Percentiles rank a stretch among this genome's conserved stretches.
phyloP scores from a whole-genome alignment of 2,888 invertebrate species.

The Lathronympha strigana region DNA sequence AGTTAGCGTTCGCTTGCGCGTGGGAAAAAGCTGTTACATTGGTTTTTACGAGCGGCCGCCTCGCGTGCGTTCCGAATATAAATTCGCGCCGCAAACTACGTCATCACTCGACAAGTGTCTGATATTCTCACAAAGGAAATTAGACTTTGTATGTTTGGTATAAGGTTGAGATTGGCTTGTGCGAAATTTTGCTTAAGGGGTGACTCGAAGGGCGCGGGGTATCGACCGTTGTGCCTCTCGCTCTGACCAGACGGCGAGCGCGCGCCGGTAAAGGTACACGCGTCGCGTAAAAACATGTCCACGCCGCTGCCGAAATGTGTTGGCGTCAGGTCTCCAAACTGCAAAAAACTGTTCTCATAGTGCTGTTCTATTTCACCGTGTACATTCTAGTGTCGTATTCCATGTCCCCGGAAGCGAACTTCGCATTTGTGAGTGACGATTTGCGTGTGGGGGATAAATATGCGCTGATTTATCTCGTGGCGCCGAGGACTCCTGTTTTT shows the following conservation, averaged over 20 bases:
- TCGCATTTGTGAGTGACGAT: conserved; percentile 59
- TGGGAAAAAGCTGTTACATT: background rate
- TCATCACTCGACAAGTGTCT: conserved; percentile 39
- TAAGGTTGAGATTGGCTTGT: background rate
- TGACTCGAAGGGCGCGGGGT: conserved; percentile 49
- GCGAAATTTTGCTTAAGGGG: conserved; percentile 1
- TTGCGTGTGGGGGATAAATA: conserved; percentile 60
- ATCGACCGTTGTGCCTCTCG: conserved; percentile 60
- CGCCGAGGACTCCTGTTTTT: conserved; percentile 53
- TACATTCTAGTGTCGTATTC: conserved; percentile 56
- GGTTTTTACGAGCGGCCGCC: background rate
- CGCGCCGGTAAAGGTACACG: conserved; percentile 52
- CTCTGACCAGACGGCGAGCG: conserved; percentile 55
- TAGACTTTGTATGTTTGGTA: fast-evolving
- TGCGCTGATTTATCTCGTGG: conserved; percentile 57
- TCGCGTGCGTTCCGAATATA: background rate
- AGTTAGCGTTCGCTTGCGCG: background rate
- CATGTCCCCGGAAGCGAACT: conserved; percentile 51
- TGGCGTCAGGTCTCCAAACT: conserved; percentile 60
- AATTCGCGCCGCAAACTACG: conserved; percentile 17
- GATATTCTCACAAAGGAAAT: background rate
- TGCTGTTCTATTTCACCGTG: conserved; percentile 55
- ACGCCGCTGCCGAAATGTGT: conserved; percentile 55
- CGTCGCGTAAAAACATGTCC: conserved; percentile 45
- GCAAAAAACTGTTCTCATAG: conserved; percentile 54